These are phyloP conservation scores for Lithodes maja DNA, from an alignment of 2,888 invertebrate genomes.

Conservation along the genomic window DNA sequence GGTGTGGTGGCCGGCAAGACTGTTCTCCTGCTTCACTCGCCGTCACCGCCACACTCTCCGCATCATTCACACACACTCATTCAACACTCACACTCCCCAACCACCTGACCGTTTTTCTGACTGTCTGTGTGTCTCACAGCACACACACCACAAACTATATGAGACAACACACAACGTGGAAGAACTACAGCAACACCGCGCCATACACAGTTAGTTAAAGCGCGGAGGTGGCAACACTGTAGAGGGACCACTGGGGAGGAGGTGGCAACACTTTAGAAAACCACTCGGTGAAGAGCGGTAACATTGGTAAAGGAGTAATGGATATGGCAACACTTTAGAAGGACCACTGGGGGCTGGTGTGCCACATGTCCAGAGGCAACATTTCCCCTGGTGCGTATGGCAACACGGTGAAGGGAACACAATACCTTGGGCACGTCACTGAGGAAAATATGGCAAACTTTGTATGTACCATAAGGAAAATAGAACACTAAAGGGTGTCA, in stretches of 20 bases:
- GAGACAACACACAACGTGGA: slow-evolving; percentile 65
- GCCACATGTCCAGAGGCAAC: not conserved
- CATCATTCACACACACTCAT: slow-evolving; percentile 17
- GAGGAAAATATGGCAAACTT: slow-evolving; percentile 24
- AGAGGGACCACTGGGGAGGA: slow-evolving; percentile 56
- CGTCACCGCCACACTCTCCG: slow-evolving; percentile 15
- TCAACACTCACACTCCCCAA: slow-evolving; percentile 42
- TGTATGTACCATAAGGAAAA: slow-evolving; percentile 8
- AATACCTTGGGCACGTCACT: not conserved
- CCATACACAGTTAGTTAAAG: slow-evolving; percentile 59
- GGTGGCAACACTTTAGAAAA: slow-evolving; percentile 64
- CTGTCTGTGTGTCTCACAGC: slow-evolving; percentile 50
- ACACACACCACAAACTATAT: slow-evolving; percentile 65
- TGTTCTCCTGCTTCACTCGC: not conserved
- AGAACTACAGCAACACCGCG: slow-evolving; percentile 65
- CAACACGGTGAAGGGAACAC: not conserved
- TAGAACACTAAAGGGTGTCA: slow-evolving; percentile 28
- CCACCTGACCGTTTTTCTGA: slow-evolving; percentile 43
- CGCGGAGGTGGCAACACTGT: slow-evolving; percentile 54
- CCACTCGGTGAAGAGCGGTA: slow-evolving; percentile 18
- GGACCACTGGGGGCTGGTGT: slow-evolving; percentile 21
- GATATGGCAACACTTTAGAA: slow-evolving; percentile 23
- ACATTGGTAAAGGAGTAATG: slow-evolving; percentile 36
- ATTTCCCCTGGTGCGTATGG: not conserved
- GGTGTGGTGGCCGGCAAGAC: not conserved